Conservation (phyloP, 1,140 invertebrate species). For the Nylanderia fulva region DNA sequence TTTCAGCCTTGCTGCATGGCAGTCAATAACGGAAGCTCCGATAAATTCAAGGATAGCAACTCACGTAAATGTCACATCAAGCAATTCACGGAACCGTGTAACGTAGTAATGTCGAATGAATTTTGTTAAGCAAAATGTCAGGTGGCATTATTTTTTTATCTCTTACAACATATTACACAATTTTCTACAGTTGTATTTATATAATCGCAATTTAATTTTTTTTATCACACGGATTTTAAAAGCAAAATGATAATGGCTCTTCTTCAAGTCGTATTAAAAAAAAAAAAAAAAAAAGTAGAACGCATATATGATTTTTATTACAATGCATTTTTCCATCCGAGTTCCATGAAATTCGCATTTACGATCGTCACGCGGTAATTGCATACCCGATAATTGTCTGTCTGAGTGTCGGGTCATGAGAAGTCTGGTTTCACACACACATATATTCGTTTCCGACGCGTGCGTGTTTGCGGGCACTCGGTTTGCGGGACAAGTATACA, state of each 20-base stretch:
- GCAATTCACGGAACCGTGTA: not conserved
- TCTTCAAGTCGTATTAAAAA: not conserved
- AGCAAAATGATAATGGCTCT: not conserved
- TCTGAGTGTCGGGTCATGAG: constrained; percentile 28
- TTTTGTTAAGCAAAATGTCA: not conserved
- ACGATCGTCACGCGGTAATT: constrained; percentile 1
- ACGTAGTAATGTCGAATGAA: not conserved
- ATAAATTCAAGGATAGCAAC: constrained; percentile 48
- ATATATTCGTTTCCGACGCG: not conserved
- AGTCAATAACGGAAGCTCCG: constrained; percentile 34
- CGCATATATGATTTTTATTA: not conserved
- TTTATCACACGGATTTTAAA: not conserved
- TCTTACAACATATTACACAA: not conserved
- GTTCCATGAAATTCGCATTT: not conserved
- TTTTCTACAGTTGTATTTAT: not conserved
- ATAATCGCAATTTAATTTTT: not conserved
- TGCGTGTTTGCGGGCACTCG: not conserved
- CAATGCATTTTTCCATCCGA: not conserved
- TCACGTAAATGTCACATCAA: constrained; percentile 40
- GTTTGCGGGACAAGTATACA: constrained; percentile 37
- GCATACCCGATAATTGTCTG: constrained; percentile 27
- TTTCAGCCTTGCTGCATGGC: not conserved
- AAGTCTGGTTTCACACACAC: constrained; percentile 9
- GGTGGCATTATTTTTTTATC: not conserved
- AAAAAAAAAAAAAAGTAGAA: not conserved